phyloP scores from a whole-genome alignment of 2,113 vertebrate genomes.

The Columbina picui region DNA sequence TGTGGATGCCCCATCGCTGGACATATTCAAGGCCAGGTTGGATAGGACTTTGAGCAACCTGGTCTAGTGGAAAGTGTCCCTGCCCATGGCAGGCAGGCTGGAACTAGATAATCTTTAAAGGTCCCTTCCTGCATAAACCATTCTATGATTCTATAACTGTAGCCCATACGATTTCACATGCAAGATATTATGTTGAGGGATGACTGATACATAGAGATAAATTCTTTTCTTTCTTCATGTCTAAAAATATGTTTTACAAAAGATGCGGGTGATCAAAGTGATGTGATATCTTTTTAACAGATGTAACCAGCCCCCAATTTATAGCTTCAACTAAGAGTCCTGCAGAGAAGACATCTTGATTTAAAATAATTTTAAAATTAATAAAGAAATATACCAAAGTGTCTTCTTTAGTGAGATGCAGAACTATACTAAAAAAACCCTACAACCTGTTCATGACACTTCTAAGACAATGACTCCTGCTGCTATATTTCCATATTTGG shows the following conservation, averaged over 20 bases:
- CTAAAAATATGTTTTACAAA: neutral
- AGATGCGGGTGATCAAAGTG: neutral
- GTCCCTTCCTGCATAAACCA: neutral
- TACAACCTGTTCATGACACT: neutral
- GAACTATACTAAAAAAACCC: neutral
- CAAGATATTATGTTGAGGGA: neutral
- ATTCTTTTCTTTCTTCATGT: neutral
- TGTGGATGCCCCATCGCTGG: neutral
- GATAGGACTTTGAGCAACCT: neutral
- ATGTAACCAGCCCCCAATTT: neutral
- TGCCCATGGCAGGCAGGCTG: neutral
- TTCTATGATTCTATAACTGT: neutral
- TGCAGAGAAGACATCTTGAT: neutral
- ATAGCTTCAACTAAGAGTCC: neutral
- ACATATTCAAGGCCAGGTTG: neutral
- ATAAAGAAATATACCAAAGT: neutral
- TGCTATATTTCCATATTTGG: neutral
- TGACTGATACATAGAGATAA: neutral
- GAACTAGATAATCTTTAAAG: neutral
- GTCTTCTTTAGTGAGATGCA: neutral
- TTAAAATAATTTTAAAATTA: conserved; percentile 4
- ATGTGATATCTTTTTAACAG: neutral
- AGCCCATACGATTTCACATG: neutral
- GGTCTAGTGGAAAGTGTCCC: neutral
- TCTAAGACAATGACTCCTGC: neutral